A percentile compares a stretch with the other conserved stretches of the same genome.
These are phyloP conservation scores for Cynocephalus volans DNA, from an alignment of 2,113 vertebrate species.

Conservation along the genomic window DNA sequence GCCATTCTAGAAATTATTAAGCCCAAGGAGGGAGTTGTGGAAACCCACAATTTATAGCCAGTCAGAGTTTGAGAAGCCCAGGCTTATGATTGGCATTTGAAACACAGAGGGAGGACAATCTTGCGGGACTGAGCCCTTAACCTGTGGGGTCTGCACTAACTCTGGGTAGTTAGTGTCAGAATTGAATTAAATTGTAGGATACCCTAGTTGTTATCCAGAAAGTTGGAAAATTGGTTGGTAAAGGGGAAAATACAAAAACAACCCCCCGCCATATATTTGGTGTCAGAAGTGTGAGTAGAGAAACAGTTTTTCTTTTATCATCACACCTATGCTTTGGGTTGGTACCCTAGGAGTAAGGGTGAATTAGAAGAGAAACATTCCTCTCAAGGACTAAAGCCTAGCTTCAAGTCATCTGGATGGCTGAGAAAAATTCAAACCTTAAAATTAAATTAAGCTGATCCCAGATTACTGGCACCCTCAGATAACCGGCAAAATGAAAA, in stretches of 20 bases:
- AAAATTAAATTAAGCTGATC: slow-evolving; percentile 1
- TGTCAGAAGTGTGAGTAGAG: not conserved
- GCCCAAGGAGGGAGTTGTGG: no score
- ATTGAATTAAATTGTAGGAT: no score
- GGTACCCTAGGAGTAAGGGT: not conserved
- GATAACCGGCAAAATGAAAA: not conserved
- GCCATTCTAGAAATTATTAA: no score
- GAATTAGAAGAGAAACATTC: not conserved
- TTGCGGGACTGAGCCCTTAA: no score
- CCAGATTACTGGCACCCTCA: not conserved
- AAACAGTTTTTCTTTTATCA: not conserved
- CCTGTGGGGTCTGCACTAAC: no score
- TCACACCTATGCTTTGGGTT: not conserved
- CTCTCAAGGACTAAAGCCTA: not conserved
- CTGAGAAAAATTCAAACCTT: slow-evolving; percentile 18
- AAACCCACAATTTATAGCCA: no score
- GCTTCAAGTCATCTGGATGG: not conserved
- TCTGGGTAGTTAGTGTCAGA: no score
- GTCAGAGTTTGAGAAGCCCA: no score
- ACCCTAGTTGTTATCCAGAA: no score
- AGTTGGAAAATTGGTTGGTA: not conserved
- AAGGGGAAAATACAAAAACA: not conserved
- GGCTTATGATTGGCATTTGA: no score
- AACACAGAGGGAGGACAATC: no score
- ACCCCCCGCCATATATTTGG: not conserved